Evolutionary conservation across 2,888 invertebrate species (phyloP).

Genomic region (Brenthis daphne): DNA sequence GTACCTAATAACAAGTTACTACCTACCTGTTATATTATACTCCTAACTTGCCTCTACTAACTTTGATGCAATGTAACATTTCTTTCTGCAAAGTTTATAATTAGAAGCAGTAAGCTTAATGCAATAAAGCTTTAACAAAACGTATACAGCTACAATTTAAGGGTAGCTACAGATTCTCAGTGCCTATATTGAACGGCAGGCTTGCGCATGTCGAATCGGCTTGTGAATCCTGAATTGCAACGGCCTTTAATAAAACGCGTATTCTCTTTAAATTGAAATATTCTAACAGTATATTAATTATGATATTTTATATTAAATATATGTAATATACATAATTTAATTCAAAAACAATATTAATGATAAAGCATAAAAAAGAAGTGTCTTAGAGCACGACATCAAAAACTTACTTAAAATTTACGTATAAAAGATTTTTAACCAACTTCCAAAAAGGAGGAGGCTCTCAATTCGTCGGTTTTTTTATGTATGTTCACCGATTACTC

Average conservation of each 20-base stretch:
- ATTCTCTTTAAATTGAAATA: neutral
- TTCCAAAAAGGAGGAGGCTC: too few species aligned
- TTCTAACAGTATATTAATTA: neutral
- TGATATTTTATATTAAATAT: too few species aligned
- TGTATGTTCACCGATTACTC: too few species aligned
- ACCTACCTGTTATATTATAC: neutral
- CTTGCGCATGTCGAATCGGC: slow-evolving; percentile 34
- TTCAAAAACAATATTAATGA: too few species aligned
- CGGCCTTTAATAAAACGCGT: slow-evolving; percentile 8
- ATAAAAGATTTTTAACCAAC: too few species aligned
- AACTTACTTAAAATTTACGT: too few species aligned
- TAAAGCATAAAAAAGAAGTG: too few species aligned
- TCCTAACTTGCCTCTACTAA: neutral
- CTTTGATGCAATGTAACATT: neutral
- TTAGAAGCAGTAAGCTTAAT: neutral
- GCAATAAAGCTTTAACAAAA: slow-evolving; percentile 10
- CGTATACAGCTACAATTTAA: slow-evolving; percentile 15
- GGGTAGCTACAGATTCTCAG: slow-evolving; percentile 19
- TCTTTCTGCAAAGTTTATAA: neutral
- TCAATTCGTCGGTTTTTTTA: too few species aligned
- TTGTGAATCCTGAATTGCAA: slow-evolving; percentile 13
- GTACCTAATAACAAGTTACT: too few species aligned
- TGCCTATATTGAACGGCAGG: slow-evolving; percentile 34
- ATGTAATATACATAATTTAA: too few species aligned
- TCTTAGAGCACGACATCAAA: too few species aligned